Evolutionary conservation across 2,113 vertebrate genomes (phyloP).

Genomic region (Solenodon paradoxus): DNA sequence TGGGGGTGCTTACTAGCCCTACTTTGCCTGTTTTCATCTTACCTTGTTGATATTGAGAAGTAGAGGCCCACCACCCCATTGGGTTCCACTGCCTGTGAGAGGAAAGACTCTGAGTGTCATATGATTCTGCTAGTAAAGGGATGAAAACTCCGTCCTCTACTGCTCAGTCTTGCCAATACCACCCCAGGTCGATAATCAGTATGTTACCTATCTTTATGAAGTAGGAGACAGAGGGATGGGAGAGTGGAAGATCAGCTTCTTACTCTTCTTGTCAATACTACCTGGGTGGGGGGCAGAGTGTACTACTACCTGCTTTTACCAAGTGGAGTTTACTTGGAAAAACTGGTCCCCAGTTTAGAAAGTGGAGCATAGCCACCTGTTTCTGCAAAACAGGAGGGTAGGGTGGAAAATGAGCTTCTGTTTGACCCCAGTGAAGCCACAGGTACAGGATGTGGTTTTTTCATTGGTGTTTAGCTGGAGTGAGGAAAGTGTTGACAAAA

Average conservation of each 20-base stretch:
- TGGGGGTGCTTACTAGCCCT: not conserved
- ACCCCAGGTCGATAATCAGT: not conserved
- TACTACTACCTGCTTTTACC: not conserved
- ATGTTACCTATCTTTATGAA: not conserved
- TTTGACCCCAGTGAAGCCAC: not conserved
- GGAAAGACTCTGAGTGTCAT: not conserved
- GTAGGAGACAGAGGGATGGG: not conserved
- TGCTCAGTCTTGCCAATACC: not conserved
- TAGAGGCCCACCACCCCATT: not conserved
- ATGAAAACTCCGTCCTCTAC: not conserved
- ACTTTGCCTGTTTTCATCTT: not conserved
- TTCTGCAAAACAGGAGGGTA: not conserved
- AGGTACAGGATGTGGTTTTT: not conserved
- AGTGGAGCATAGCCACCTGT: not conserved
- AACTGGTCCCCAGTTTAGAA: not conserved
- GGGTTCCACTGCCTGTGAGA: not conserved
- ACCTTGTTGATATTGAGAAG: not conserved
- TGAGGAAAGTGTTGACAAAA: not conserved
- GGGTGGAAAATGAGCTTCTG: not conserved
- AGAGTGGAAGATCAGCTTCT: not conserved
- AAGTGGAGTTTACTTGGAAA: not conserved
- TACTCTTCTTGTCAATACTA: not conserved
- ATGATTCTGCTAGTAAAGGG: not conserved
- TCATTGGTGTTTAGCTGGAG: not conserved
- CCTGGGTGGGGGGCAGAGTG: not conserved